Percentiles rank a stretch among this genome's conserved stretches.
These are phyloP conservation scores for Nephila pilipes DNA, from an alignment of 1,140 invertebrate genomes.

Conservation along the genomic window DNA sequence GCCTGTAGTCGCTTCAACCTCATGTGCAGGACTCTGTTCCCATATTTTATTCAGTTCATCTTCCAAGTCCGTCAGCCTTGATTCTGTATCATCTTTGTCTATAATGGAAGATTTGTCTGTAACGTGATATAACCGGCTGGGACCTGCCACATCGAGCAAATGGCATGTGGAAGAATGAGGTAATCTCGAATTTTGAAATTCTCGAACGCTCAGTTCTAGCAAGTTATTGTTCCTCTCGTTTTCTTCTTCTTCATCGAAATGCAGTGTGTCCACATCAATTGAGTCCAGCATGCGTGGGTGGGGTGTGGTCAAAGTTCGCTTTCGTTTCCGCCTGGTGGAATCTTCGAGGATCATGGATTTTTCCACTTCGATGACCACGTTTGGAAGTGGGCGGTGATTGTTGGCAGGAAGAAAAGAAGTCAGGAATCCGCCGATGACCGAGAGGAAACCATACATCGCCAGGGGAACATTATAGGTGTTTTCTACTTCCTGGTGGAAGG, in stretches of 20 bases:
- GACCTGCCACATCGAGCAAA: conserved; percentile 21
- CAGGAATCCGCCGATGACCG: conserved; percentile 73
- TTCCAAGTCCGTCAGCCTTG: conserved; percentile 71
- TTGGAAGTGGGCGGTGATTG: conserved; percentile 76
- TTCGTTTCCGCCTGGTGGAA: not conserved
- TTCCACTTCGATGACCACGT: conserved; percentile 75
- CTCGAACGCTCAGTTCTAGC: conserved; percentile 45
- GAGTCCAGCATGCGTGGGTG: not conserved
- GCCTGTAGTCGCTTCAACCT: not conserved
- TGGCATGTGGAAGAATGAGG: not conserved
- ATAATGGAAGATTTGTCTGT: not conserved
- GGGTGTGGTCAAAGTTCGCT: not conserved
- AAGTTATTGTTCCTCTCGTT: conserved; percentile 53
- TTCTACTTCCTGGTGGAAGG: conserved; percentile 57
- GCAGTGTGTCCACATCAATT: not conserved
- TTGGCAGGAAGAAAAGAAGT: conserved; percentile 75
- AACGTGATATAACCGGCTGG: not conserved
- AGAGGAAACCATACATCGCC: conserved; percentile 75
- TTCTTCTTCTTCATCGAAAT: conserved; percentile 54
- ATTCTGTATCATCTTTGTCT: conserved; percentile 52
- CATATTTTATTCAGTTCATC: conserved; percentile 71
- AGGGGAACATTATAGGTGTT: conserved; percentile 63
- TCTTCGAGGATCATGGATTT: conserved; percentile 49
- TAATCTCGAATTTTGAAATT: not conserved
- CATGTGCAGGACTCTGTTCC: conserved; percentile 55